Conservation (phyloP, 2,888 invertebrate species). For the Nasonovia ribisnigri region DNA sequence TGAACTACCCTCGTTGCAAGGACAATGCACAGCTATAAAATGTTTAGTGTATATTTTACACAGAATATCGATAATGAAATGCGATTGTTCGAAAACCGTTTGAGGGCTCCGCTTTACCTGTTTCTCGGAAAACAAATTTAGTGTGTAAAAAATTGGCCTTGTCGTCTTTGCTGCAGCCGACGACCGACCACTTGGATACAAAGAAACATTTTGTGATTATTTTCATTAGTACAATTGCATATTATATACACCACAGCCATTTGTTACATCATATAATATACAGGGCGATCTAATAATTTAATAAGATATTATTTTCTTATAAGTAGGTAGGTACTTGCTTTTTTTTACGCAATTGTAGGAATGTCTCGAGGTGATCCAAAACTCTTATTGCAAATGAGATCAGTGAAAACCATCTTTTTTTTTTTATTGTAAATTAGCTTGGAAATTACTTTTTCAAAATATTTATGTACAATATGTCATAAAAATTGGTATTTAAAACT, state of each 20-base stretch:
- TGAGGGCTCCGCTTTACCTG: background rate
- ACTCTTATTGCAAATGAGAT: background rate
- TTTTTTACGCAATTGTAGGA: background rate
- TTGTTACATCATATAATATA: background rate
- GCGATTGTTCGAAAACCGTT: conserved; percentile 13
- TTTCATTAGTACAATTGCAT: background rate
- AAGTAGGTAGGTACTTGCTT: background rate
- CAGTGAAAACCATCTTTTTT: background rate
- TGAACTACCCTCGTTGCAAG: background rate
- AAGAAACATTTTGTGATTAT: background rate
- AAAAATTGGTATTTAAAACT: no score
- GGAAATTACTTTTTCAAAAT: background rate
- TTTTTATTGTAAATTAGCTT: no score
- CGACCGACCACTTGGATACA: background rate
- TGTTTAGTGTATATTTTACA: background rate
- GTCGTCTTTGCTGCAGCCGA: background rate
- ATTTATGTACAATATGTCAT: no score
- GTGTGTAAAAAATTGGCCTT: background rate
- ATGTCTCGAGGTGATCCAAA: no score
- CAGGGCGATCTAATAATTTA: background rate
- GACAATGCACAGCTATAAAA: background rate
- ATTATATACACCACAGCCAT: background rate
- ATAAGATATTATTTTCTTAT: background rate
- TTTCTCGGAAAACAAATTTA: background rate
- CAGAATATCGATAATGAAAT: background rate